Evolutionary conservation across 2,113 vertebrate species (phyloP).

Genomic region (Arenaria interpres): DNA sequence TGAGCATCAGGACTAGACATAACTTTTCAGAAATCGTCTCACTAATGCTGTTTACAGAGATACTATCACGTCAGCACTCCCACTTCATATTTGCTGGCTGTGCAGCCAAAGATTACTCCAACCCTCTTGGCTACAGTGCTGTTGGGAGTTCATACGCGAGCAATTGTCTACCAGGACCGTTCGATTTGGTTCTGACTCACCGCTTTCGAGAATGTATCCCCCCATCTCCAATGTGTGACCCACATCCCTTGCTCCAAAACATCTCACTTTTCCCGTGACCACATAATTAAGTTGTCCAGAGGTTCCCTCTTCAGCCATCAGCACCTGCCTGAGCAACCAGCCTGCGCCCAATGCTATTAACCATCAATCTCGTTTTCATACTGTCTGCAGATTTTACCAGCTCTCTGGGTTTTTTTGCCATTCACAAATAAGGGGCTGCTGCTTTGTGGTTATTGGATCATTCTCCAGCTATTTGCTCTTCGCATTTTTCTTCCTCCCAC

Average conservation of each 20-base stretch:
- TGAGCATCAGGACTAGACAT: conserved; percentile 8
- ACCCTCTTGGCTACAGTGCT: background rate
- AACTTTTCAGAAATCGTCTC: conserved; percentile 42
- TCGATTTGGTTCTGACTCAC: background rate
- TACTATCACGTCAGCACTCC: conserved; percentile 34
- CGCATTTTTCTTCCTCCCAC: conserved; percentile 24
- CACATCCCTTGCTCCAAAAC: background rate
- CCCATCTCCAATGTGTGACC: background rate
- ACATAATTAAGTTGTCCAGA: background rate
- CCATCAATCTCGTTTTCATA: background rate
- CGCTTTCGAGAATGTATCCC: background rate
- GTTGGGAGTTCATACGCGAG: background rate
- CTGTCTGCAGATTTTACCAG: background rate
- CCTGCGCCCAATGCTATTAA: background rate
- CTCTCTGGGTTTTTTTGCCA: background rate
- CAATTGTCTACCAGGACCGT: background rate
- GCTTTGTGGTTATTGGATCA: background rate
- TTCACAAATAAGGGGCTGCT: background rate
- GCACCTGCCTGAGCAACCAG: background rate
- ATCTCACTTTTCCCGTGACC: background rate
- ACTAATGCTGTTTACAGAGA: conserved; percentile 42
- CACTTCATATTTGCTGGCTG: conserved; percentile 4
- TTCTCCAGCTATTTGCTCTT: conserved; percentile 30
- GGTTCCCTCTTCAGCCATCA: background rate
- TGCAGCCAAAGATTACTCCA: conserved; percentile 5